A percentile compares a stretch with the other conserved stretches of the same genome.
Conservation (phyloP, 2,888 invertebrate genomes). For the Antheraea yamamai region DNA sequence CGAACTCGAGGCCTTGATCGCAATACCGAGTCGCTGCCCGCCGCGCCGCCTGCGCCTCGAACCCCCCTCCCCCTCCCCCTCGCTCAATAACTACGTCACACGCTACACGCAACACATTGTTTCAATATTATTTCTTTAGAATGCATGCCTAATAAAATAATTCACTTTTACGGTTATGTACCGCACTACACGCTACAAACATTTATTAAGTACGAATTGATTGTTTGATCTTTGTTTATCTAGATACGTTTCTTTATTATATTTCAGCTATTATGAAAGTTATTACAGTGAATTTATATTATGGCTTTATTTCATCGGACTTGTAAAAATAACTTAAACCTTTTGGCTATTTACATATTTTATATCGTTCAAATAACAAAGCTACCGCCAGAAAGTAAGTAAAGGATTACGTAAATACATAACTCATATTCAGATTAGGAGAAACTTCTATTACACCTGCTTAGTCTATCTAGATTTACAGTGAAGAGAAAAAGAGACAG, state of each 20-base stretch:
- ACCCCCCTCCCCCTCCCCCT: conserved; percentile 30
- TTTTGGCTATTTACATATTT: neutral
- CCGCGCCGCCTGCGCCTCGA: conserved; percentile 38
- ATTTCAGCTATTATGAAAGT: neutral
- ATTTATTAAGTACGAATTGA: conserved; percentile 32
- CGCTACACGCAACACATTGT: conserved; percentile 55
- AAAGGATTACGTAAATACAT: conserved; percentile 2
- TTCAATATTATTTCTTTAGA: conserved; percentile 53
- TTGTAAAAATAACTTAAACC: neutral
- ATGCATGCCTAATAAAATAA: conserved; percentile 42
- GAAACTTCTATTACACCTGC: conserved; percentile 48
- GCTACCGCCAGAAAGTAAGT: neutral
- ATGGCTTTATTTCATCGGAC: neutral
- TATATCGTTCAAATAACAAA: neutral
- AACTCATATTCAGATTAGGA: conserved; percentile 33
- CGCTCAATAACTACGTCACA: conserved; percentile 54
- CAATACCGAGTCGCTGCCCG: conserved; percentile 64
- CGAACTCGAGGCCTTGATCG: conserved; percentile 81
- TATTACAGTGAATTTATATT: neutral
- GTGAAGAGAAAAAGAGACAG: conserved; percentile 66
- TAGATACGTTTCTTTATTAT: conserved; percentile 21
- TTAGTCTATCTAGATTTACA: conserved; percentile 45
- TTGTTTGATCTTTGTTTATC: conserved; percentile 38
- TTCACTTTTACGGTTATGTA: conserved; percentile 32
- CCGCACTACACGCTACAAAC: conserved; percentile 27